Conservation (phyloP, 2,797 vertebrate species). For the Trachurus trachurus region DNA sequence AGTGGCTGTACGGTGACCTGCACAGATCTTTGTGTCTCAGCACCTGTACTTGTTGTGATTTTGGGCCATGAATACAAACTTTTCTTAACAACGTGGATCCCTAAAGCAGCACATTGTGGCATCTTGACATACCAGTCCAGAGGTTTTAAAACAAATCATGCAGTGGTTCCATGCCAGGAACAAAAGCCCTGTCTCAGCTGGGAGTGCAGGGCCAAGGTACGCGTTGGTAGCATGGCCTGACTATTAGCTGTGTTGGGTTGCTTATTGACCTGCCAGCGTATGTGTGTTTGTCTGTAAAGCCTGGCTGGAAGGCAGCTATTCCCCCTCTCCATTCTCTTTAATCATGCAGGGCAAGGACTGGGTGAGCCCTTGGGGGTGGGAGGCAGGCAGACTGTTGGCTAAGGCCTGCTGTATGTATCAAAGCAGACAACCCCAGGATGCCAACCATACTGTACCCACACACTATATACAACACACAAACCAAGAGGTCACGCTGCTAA, state of each 20-base stretch:
- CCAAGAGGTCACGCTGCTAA: slow-evolving; percentile 58
- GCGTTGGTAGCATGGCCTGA: slow-evolving; percentile 56
- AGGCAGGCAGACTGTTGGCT: slow-evolving; percentile 77
- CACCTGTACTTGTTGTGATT: slow-evolving; percentile 7
- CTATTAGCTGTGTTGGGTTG: slow-evolving; percentile 80
- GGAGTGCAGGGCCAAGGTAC: slow-evolving; percentile 68
- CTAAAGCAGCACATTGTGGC: slow-evolving; percentile 40
- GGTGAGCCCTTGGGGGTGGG: slow-evolving; percentile 76
- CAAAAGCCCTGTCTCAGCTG: slow-evolving; percentile 79
- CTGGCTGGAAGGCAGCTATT: slow-evolving; percentile 76
- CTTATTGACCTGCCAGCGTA: slow-evolving; percentile 76
- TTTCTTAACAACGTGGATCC: slow-evolving; percentile 51
- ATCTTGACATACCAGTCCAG: slow-evolving; percentile 57
- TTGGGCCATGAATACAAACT: slow-evolving; percentile 38
- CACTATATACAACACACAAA: slow-evolving; percentile 71
- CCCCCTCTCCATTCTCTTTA: slow-evolving; percentile 82
- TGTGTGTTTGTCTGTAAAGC: slow-evolving; percentile 75
- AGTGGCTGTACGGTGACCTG: background rate
- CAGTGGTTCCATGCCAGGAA: slow-evolving; percentile 79
- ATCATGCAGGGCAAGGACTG: slow-evolving; percentile 84
- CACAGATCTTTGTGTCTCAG: background rate
- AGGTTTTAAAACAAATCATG: slow-evolving; percentile 78
- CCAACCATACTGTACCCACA: slow-evolving; percentile 81
- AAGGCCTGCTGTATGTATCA: slow-evolving; percentile 85
- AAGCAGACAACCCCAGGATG: slow-evolving; percentile 86